Conservation (phyloP, 2,797 vertebrate species). For the Eulemur albifrons region DNA sequence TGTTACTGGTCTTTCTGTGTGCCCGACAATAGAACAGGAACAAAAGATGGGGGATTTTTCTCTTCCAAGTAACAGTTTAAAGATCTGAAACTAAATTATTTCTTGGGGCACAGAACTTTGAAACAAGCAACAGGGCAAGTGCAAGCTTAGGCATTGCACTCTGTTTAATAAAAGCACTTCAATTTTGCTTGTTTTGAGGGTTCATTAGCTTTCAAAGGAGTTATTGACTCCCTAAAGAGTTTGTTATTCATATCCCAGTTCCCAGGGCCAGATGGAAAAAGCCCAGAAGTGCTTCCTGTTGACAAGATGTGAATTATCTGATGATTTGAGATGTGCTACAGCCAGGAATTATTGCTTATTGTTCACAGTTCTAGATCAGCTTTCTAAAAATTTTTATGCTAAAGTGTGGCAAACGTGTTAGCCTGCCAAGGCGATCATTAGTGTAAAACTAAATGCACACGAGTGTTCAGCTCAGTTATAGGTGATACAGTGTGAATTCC, state of each 20-base stretch:
- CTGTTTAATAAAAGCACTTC: slow-evolving; percentile 29
- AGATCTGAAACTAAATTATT: slow-evolving; percentile 35
- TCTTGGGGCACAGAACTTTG: not conserved
- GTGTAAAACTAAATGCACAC: not conserved
- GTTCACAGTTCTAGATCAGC: not conserved
- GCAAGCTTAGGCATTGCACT: not conserved
- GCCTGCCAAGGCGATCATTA: not conserved
- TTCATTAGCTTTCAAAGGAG: slow-evolving; percentile 7
- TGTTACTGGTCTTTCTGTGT: not conserved
- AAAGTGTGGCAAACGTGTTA: not conserved
- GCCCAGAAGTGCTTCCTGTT: not conserved
- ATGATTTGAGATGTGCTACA: not conserved
- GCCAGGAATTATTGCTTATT: not conserved
- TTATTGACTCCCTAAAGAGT: not conserved
- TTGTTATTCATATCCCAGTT: slow-evolving; percentile 1
- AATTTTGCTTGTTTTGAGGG: slow-evolving; percentile 11
- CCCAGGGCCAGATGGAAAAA: not conserved
- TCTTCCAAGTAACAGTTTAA: not conserved
- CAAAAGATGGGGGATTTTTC: not conserved
- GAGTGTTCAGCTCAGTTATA: not conserved
- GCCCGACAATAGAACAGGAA: not conserved
- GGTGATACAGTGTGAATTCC: not conserved
- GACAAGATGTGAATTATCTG: not conserved
- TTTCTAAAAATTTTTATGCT: not conserved
- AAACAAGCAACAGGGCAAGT: not conserved